A percentile compares a stretch with the other conserved stretches of the same genome.
These are phyloP conservation scores for Anoplolepis gracilipes DNA, from an alignment of 1,140 invertebrate genomes.

Conservation along the genomic window DNA sequence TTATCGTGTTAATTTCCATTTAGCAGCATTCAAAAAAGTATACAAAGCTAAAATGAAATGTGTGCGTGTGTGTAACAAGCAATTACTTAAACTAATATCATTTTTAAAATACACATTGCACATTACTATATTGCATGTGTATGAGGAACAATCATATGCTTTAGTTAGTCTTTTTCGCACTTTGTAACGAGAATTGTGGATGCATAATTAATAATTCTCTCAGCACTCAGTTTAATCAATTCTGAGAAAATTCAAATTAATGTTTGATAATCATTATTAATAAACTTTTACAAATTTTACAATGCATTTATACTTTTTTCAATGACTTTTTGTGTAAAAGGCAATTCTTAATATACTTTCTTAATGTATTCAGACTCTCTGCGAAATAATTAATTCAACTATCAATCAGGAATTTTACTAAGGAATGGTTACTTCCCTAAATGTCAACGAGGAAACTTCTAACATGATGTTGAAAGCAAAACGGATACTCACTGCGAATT, in stretches of 20 bases:
- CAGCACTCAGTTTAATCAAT: neutral
- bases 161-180: neutral
- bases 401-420: neutral
- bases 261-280: neutral
- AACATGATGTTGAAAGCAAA: conserved; percentile 47
- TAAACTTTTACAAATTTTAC: neutral
- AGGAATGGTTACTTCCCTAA: neutral
- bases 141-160: neutral
- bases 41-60: neutral
- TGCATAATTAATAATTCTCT: neutral
- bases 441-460: neutral
- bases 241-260: conserved; percentile 1
- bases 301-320: conserved; percentile 7
- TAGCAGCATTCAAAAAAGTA: neutral
- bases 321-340: neutral
- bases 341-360: neutral
- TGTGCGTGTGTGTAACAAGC: too few species aligned
- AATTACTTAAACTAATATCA: conserved; percentile 21
- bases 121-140: neutral
- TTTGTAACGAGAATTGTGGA: neutral
- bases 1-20: neutral
- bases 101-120: neutral
- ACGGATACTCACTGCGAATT: neutral
- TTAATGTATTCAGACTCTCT: neutral
- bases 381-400: neutral